A percentile compares a stretch with the other conserved stretches of the same genome.
These are phyloP conservation scores for Uromys caudimaculatus DNA, from an alignment of 2,797 vertebrate species.

Conservation along the genomic window DNA sequence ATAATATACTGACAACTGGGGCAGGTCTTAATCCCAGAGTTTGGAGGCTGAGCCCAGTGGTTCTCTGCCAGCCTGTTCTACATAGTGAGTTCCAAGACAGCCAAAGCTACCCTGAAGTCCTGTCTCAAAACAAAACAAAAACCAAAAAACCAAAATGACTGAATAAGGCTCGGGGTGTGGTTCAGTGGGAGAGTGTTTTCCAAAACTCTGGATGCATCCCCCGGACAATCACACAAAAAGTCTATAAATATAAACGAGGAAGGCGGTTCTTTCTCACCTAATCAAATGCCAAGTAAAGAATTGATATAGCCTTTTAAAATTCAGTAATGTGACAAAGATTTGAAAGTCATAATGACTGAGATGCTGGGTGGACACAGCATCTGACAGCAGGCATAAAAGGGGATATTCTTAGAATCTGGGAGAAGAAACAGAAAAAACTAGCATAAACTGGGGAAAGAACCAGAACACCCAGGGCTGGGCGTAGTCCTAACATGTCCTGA, in stretches of 20 bases:
- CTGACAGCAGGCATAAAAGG: background rate
- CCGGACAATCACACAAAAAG: background rate
- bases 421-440: background rate
- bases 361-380: background rate
- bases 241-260: background rate
- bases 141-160: background rate
- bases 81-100: background rate
- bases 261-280: background rate
- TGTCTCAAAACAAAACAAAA: background rate
- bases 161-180: background rate
- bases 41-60: background rate
- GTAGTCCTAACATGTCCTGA: background rate
- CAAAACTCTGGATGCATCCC: background rate
- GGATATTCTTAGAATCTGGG: background rate
- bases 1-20: too few relatives aligned
- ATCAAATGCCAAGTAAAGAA: background rate
- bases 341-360: background rate
- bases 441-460: conserved; percentile 5
- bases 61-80: too few relatives aligned
- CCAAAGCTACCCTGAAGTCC: background rate
- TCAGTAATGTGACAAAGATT: background rate
- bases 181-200: background rate
- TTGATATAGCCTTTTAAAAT: background rate
- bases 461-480: conserved; percentile 38
- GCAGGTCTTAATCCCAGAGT: background rate